Evolutionary conservation across 2,888 invertebrate species (phyloP).

Genomic region (Pharmacophagus antenor): DNA sequence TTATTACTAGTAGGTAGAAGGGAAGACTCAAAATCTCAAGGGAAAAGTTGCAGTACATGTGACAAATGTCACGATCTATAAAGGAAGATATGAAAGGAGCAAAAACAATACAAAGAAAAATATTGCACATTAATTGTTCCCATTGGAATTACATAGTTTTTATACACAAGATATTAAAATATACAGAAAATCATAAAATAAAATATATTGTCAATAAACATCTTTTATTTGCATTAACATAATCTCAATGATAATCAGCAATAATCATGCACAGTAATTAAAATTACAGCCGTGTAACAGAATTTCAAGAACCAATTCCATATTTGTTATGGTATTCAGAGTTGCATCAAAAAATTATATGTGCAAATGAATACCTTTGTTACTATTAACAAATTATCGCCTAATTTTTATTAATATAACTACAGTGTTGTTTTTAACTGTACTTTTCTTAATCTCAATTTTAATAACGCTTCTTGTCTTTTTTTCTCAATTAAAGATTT

Average conservation of each 20-base stretch:
- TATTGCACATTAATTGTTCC: too few species aligned
- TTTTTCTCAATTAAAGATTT: slow-evolving; percentile 70
- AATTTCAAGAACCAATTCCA: slow-evolving; percentile 6
- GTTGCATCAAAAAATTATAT: neutral
- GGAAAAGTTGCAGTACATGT: too few species aligned
- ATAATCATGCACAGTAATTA: slow-evolving; percentile 10
- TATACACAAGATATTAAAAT: neutral
- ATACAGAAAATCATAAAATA: neutral
- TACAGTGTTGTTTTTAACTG: slow-evolving; percentile 43
- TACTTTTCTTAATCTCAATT: slow-evolving; percentile 55
- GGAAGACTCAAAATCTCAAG: too few species aligned
- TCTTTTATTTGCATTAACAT: slow-evolving; percentile 8
- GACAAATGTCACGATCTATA: too few species aligned
- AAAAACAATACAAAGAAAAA: too few species aligned
- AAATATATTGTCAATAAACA: neutral
- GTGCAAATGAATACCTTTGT: neutral
- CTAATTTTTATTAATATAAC: neutral
- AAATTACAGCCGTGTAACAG: slow-evolving; percentile 18
- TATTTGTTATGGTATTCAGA: slow-evolving; percentile 1
- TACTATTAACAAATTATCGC: neutral
- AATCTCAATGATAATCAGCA: slow-evolving; percentile 16
- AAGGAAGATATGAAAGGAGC: too few species aligned
- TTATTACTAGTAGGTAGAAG: too few species aligned
- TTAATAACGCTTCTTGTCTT: slow-evolving; percentile 72
- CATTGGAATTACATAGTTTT: neutral